These are phyloP conservation scores for Channallabes apus DNA, from an alignment of 2,797 vertebrate genomes.

Conservation along the genomic window DNA sequence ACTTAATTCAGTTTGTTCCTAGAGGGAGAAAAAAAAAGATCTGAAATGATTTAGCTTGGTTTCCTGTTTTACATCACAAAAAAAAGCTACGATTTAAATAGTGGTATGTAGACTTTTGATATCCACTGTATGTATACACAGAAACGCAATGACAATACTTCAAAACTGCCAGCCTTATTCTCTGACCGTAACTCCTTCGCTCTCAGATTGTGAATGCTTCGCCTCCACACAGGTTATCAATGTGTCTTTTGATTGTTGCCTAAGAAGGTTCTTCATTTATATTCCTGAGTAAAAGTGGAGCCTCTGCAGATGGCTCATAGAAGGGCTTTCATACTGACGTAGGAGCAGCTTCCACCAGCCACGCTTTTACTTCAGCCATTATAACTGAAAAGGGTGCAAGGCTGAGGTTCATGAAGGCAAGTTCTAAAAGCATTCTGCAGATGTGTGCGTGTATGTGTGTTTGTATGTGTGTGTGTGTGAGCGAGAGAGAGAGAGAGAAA, in stretches of 20 bases:
- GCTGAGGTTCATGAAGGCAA: slow-evolving; percentile 18
- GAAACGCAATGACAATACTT: slow-evolving; percentile 48
- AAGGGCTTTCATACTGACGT: slow-evolving; percentile 50
- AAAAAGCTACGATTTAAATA: not conserved
- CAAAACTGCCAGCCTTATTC: slow-evolving; percentile 55
- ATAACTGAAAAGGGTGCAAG: slow-evolving; percentile 34
- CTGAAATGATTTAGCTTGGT: not conserved
- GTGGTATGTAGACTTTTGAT: not conserved
- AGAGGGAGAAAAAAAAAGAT: not conserved
- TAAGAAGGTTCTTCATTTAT: slow-evolving; percentile 68
- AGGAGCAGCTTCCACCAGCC: slow-evolving; percentile 38
- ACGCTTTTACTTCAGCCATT: slow-evolving; percentile 26
- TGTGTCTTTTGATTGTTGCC: slow-evolving; percentile 77
- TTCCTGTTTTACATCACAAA: not conserved
- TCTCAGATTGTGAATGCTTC: slow-evolving; percentile 49
- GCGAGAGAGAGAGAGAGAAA: not conserved
- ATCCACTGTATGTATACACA: not conserved
- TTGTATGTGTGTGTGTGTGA: slow-evolving; percentile 16
- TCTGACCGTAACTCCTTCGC: slow-evolving; percentile 40
- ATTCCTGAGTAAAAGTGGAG: slow-evolving; percentile 69
- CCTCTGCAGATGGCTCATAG: slow-evolving; percentile 54
- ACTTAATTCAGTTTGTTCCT: not conserved
- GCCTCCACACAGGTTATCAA: slow-evolving; percentile 63
- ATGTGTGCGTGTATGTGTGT: slow-evolving; percentile 35
- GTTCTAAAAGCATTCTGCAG: slow-evolving; percentile 30